Conservation (phyloP, 2,888 invertebrate genomes). For the Lithosia quadra region DNA sequence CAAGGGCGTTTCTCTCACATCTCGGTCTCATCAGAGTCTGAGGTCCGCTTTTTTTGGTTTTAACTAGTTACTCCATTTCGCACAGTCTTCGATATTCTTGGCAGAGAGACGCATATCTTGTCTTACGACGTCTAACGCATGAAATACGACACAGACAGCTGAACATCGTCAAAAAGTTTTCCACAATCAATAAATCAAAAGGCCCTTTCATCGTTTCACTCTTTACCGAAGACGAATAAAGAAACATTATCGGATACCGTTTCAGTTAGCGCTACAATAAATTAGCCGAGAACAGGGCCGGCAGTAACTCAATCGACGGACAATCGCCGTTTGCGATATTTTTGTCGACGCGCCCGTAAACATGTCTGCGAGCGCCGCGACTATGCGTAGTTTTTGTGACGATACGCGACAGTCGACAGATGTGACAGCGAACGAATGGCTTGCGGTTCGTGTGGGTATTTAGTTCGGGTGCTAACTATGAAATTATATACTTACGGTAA, state of each 20-base stretch:
- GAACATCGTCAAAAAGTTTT: background rate
- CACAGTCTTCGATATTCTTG: no score
- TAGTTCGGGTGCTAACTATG: conserved; percentile 41
- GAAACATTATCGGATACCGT: conserved; percentile 45
- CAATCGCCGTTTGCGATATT: conserved; percentile 72
- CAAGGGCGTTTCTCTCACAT: no score
- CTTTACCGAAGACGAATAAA: conserved; percentile 35
- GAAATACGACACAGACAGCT: background rate
- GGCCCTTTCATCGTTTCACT: conserved; percentile 18
- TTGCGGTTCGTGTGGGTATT: conserved; percentile 36
- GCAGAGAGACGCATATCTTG: background rate
- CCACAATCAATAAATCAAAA: conserved; percentile 15
- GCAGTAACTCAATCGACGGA: conserved; percentile 75
- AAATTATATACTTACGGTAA: conserved; percentile 32
- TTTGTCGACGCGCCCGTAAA: conserved; percentile 80
- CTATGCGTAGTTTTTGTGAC: conserved; percentile 55
- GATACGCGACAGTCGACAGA: conserved; percentile 55
- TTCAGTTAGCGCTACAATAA: conserved; percentile 70
- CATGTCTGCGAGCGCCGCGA: conserved; percentile 66
- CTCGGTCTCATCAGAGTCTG: no score
- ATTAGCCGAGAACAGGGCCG: conserved; percentile 65
- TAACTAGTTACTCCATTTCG: no score
- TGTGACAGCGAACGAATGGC: conserved; percentile 53
- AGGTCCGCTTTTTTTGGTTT: no score
- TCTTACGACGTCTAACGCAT: background rate